Percentiles rank a stretch among this genome's conserved stretches.
Evolutionary conservation across 1,140 invertebrate species (phyloP).

Genomic region (Caenorhabditis tropicalis): DNA sequence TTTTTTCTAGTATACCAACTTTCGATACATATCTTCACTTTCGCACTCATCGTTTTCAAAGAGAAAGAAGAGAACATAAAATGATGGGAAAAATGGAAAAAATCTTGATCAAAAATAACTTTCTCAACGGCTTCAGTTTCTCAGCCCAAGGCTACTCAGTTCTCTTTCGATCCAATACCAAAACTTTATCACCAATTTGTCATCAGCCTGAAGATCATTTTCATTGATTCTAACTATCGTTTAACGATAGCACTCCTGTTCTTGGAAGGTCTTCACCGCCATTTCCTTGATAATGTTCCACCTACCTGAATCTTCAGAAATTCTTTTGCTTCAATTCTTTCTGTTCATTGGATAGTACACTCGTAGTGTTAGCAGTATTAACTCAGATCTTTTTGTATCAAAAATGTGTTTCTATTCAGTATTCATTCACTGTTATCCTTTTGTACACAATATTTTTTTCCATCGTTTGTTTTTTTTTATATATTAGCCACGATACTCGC

Average conservation of each 20-base stretch:
- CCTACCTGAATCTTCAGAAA: not conserved
- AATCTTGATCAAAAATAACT: not conserved
- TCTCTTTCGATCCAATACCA: not conserved
- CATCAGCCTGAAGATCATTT: constrained; percentile 24
- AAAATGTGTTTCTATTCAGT: no score
- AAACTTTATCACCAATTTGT: constrained; percentile 6
- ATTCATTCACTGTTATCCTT: no score
- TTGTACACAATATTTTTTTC: no score
- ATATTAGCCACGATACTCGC: not conserved
- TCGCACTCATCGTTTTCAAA: not conserved
- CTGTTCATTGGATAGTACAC: no score
- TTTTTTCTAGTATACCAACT: not conserved
- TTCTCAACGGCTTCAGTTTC: not conserved
- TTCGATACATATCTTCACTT: not conserved
- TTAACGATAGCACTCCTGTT: not conserved
- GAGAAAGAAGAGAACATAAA: not conserved
- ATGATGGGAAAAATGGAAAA: not conserved
- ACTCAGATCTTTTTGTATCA: no score
- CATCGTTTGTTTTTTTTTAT: no score
- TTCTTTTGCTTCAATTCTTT: no score
- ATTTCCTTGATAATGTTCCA: not conserved
- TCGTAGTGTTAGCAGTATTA: no score
- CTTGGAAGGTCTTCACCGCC: not conserved
- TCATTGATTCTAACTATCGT: not conserved
- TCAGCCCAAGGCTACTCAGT: not conserved